These are phyloP conservation scores for Probosciger aterrimus DNA, from an alignment of 2,113 vertebrate genomes.

Conservation along the genomic window DNA sequence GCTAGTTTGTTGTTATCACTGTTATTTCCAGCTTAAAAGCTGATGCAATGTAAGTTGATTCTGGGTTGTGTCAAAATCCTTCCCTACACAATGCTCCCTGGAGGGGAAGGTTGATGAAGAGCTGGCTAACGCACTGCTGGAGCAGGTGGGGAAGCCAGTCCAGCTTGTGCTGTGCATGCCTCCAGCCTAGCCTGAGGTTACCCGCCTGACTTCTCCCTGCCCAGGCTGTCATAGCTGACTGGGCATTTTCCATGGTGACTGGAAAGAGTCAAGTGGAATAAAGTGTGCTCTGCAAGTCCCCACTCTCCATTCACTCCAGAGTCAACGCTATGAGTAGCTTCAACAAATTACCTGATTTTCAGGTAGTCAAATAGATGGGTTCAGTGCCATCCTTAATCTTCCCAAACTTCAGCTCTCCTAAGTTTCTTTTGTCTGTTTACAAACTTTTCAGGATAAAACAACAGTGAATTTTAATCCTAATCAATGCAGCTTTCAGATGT, in stretches of 20 bases:
- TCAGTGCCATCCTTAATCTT: background rate
- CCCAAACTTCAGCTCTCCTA: background rate
- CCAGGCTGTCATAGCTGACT: background rate
- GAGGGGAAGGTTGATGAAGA: background rate
- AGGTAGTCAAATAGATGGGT: background rate
- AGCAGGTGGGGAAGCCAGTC: background rate
- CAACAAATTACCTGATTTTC: background rate
- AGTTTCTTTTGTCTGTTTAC: background rate
- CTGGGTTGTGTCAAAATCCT: background rate
- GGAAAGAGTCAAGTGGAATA: background rate
- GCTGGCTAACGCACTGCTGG: background rate
- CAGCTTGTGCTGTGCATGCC: background rate
- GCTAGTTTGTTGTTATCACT: background rate
- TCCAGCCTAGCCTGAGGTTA: background rate
- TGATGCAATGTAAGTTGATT: background rate
- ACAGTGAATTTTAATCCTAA: background rate
- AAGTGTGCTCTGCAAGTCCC: background rate
- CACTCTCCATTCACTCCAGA: background rate
- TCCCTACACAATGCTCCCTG: accelerated
- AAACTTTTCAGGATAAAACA: background rate
- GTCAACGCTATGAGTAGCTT: background rate
- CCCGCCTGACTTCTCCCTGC: background rate
- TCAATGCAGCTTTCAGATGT: background rate
- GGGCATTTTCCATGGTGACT: background rate
- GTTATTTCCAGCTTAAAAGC: background rate